phyloP scores from a whole-genome alignment of 2,113 vertebrate species.

The Oreochromis aureus region DNA sequence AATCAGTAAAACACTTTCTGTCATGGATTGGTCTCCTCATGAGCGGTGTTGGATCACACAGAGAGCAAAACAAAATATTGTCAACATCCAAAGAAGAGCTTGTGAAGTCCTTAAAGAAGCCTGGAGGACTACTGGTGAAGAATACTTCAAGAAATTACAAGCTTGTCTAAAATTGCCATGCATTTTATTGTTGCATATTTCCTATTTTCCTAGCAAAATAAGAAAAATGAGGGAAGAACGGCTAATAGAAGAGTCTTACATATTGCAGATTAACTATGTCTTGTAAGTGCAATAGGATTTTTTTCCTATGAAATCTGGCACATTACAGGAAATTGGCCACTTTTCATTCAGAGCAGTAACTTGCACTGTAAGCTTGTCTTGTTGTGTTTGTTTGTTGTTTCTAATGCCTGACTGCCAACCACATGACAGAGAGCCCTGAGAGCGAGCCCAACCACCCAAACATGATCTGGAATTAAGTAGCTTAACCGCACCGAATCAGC shows the following conservation, averaged over 20 bases:
- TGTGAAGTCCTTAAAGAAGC: not conserved
- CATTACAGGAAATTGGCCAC: not conserved
- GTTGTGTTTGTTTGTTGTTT: slow-evolving; percentile 63
- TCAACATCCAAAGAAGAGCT: not conserved
- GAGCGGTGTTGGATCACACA: not conserved
- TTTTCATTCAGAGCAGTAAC: not conserved
- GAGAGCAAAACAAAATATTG: not conserved
- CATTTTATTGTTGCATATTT: not conserved
- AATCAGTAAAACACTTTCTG: not conserved
- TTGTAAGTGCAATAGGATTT: not conserved
- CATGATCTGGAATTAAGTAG: slow-evolving; percentile 61
- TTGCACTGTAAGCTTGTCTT: not conserved
- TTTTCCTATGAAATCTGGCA: not conserved
- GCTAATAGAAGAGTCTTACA: not conserved
- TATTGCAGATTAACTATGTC: not conserved
- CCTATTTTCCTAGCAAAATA: not conserved
- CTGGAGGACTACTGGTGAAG: not conserved
- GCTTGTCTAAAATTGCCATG: not conserved
- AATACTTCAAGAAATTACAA: not conserved
- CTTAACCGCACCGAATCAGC: slow-evolving; percentile 36
- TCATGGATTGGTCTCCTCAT: not conserved
- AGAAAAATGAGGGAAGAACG: not conserved
- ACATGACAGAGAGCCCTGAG: slow-evolving; percentile 31
- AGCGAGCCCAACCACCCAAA: slow-evolving; percentile 33
- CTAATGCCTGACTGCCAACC: slow-evolving; percentile 16